These are phyloP conservation scores for Protodeltote pygarga DNA, from an alignment of 2,888 invertebrate species.

Conservation along the genomic window DNA sequence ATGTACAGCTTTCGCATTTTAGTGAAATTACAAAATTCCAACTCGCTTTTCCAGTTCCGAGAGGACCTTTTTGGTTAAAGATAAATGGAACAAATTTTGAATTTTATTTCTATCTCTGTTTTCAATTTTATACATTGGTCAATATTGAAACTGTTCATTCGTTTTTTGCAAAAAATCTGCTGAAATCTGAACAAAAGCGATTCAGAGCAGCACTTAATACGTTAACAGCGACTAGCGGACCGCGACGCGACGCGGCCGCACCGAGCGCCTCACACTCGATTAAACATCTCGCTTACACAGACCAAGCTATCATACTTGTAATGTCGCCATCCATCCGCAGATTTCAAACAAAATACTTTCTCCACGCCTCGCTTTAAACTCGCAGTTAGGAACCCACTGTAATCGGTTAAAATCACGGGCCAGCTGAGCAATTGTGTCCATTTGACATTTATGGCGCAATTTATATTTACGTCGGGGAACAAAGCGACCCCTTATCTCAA, in stretches of 20 bases:
- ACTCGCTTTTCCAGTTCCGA: no score
- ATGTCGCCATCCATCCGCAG: slow-evolving; percentile 20
- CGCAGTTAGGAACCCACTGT: slow-evolving; percentile 34
- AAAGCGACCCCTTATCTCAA: slow-evolving; percentile 60
- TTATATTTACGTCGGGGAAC: slow-evolving; percentile 70
- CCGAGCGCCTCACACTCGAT: slow-evolving; percentile 32
- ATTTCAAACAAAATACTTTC: slow-evolving; percentile 27
- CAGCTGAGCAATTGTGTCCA: slow-evolving; percentile 69
- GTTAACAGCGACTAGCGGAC: slow-evolving; percentile 24
- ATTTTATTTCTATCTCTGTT: no score
- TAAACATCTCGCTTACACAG: slow-evolving; percentile 22
- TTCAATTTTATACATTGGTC: no score
- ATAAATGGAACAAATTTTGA: no score
- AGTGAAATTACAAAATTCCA: no score
- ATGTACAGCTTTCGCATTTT: no score
- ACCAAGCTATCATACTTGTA: slow-evolving; percentile 27
- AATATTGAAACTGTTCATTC: slow-evolving; percentile 1
- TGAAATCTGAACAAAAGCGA: slow-evolving; percentile 22
- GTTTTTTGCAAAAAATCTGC: not conserved
- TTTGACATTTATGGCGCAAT: slow-evolving; percentile 77
- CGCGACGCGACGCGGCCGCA: slow-evolving; percentile 36
- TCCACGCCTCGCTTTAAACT: slow-evolving; percentile 19
- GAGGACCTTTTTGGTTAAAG: no score
- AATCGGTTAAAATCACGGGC: slow-evolving; percentile 57
- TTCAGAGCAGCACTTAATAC: slow-evolving; percentile 30